Conservation (phyloP, 2,888 invertebrate species). For the Pheosia gnoma region DNA sequence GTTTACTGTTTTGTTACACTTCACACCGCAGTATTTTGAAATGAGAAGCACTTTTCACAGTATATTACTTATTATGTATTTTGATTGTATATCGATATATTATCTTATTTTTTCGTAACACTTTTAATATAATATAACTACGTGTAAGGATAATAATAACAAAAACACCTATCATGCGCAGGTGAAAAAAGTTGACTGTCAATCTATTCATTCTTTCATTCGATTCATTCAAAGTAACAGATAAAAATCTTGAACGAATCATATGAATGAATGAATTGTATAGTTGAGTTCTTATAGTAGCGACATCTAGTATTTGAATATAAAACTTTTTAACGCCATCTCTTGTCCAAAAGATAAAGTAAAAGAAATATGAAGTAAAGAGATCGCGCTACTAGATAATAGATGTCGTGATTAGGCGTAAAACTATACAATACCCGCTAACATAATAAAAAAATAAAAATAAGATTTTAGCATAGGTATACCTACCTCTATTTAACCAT, state of each 20-base stretch:
- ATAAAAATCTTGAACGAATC: constrained; percentile 14
- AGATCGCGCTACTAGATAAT: constrained; percentile 27
- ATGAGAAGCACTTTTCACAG: constrained; percentile 14
- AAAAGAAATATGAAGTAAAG: not conserved
- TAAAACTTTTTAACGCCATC: constrained; percentile 22
- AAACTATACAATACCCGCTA: not conserved
- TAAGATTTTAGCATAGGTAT: too few relatives aligned
- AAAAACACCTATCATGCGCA: constrained; percentile 46
- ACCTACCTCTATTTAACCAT: too few relatives aligned
- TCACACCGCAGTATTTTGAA: constrained; percentile 45
- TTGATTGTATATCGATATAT: not conserved
- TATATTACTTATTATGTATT: not conserved
- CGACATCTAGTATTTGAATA: constrained; percentile 44
- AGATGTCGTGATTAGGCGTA: constrained; percentile 47
- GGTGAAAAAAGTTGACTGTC: constrained; percentile 32
- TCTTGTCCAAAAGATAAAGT: constrained; percentile 19
- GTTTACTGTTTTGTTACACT: constrained; percentile 68
- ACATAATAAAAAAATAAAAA: too few relatives aligned
- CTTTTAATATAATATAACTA: not conserved
- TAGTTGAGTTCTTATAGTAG: constrained; percentile 10
- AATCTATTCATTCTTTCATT: not conserved
- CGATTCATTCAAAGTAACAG: constrained; percentile 15
- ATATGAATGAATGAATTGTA: not conserved
- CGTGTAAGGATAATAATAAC: constrained; percentile 25
- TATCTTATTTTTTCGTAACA: not conserved